Evolutionary conservation across 2,113 vertebrate genomes (phyloP).

Genomic region (Proteles cristata): DNA sequence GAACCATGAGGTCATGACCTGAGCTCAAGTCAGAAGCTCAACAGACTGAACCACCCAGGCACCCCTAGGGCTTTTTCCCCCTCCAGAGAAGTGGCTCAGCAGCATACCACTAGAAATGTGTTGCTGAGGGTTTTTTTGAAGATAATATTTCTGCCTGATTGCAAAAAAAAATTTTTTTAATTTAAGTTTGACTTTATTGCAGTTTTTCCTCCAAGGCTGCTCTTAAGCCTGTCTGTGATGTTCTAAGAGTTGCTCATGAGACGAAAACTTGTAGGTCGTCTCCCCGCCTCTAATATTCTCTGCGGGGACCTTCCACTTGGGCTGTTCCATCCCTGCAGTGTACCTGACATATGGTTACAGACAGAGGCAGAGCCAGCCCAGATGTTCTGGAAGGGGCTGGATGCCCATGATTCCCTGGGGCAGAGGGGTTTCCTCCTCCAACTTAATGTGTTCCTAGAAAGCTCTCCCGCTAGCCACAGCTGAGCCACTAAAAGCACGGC

Average conservation of each 20-base stretch:
- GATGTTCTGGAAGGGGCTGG: background rate
- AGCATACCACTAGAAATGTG: background rate
- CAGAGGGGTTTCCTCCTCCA: background rate
- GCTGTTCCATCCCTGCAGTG: background rate
- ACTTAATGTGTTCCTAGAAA: background rate
- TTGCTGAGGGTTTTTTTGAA: background rate
- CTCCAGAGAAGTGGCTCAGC: background rate
- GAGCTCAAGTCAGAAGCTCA: too few species aligned
- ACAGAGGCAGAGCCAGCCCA: background rate
- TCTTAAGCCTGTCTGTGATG: background rate
- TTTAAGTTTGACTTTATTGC: background rate
- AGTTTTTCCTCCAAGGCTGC: background rate
- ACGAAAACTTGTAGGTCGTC: background rate
- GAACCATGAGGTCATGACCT: too few species aligned
- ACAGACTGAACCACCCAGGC: too few species aligned
- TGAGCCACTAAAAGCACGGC: background rate
- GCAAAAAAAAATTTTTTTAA: background rate
- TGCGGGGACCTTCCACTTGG: background rate
- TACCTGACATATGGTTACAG: background rate
- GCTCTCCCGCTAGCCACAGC: background rate
- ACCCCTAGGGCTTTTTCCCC: too few species aligned
- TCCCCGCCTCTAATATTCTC: background rate
- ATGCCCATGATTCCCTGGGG: background rate
- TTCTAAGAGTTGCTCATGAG: background rate
- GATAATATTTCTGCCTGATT: background rate